Conservation (phyloP, 2,888 invertebrate species). For the Eupsilia transversa region DNA sequence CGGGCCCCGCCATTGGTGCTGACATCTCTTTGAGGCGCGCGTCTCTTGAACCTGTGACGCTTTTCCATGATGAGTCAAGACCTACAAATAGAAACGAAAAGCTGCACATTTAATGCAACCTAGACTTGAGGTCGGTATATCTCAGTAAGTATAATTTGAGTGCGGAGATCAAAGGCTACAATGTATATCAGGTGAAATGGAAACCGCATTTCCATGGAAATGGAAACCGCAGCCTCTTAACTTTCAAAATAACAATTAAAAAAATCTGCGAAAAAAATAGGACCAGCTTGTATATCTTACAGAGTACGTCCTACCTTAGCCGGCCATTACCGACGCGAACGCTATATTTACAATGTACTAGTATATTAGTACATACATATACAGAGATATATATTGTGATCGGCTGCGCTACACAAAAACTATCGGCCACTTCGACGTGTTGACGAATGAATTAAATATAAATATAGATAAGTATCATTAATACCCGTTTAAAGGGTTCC, state of each 20-base stretch:
- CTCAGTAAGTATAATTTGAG: not conserved
- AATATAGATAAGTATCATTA: conserved; percentile 37
- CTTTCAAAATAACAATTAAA: not conserved
- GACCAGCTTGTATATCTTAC: conserved; percentile 21
- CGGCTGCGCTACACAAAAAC: conserved; percentile 55
- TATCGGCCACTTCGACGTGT: conserved; percentile 48
- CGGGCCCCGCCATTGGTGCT: too few relatives aligned
- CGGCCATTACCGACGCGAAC: conserved; percentile 7
- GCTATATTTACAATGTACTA: conserved; percentile 48
- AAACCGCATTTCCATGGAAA: too few relatives aligned
- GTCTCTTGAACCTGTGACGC: too few relatives aligned
- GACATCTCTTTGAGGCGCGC: not conserved
- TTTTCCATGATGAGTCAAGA: too few relatives aligned
- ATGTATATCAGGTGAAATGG: too few relatives aligned
- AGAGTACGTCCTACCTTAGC: conserved; percentile 8
- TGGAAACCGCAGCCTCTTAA: too few relatives aligned
- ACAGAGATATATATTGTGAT: conserved; percentile 32
- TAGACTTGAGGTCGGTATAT: not conserved
- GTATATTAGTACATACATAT: conserved; percentile 26
- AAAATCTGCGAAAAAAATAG: not conserved
- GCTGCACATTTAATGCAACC: not conserved
- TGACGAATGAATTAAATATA: conserved; percentile 50
- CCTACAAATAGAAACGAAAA: too few relatives aligned
- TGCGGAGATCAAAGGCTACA: too few relatives aligned
- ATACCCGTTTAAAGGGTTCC: conserved; percentile 49